phyloP scores from a whole-genome alignment of 2,113 vertebrate genomes.

The Pterocles gutturalis region DNA sequence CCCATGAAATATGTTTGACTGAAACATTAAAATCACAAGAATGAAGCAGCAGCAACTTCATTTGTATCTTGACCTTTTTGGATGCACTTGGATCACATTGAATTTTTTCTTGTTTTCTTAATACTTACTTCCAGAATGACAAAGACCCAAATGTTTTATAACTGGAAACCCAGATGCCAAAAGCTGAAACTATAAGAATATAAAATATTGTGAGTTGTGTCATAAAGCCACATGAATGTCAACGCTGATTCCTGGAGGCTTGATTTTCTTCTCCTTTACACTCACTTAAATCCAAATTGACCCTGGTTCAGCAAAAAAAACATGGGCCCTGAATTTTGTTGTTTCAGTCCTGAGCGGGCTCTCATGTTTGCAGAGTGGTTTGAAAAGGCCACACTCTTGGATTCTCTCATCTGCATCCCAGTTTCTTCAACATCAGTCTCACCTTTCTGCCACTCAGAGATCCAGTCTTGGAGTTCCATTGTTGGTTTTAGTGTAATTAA shows the following conservation, averaged over 20 bases:
- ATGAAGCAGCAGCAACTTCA: background rate
- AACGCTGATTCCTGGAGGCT: background rate
- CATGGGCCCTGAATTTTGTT: background rate
- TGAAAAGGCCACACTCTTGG: background rate
- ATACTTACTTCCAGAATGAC: background rate
- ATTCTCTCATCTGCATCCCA: background rate
- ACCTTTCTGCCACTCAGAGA: background rate
- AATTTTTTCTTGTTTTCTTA: background rate
- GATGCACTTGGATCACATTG: background rate
- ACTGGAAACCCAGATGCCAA: background rate
- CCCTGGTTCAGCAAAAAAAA: background rate
- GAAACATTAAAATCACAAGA: background rate
- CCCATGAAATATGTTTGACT: background rate
- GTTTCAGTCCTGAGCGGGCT: background rate
- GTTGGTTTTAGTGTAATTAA: background rate
- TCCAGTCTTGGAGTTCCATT: background rate
- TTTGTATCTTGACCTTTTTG: background rate
- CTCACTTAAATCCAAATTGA: background rate
- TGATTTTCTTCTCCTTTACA: background rate
- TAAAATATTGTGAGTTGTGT: background rate
- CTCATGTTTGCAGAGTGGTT: background rate
- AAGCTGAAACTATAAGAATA: background rate
- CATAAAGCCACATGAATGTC: background rate
- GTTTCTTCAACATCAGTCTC: background rate
- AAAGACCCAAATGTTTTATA: background rate